Evolutionary conservation across 2,113 vertebrate genomes (phyloP).

Genomic region (Platycercus adscitus): DNA sequence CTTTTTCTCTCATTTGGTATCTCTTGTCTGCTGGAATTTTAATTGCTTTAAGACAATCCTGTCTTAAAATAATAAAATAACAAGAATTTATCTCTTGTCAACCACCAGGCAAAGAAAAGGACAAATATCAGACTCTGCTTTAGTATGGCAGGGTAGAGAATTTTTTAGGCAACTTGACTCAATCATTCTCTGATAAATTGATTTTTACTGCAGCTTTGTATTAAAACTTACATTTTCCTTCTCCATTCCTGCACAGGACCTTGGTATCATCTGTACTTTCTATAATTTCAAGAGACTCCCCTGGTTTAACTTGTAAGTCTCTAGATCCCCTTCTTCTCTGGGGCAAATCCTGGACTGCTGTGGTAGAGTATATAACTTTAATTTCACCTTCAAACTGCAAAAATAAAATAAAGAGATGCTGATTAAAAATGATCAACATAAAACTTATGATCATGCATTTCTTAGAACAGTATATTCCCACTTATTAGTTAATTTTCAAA

Average conservation of each 20-base stretch:
- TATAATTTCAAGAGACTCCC: conserved; percentile 87
- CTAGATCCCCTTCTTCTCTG: conserved; percentile 83
- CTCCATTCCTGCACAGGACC: conserved; percentile 90
- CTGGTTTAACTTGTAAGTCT: conserved; percentile 85
- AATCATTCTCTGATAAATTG: not conserved
- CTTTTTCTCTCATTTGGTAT: not conserved
- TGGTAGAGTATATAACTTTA: conserved; percentile 82
- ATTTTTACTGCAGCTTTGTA: not conserved
- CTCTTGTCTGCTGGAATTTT: not conserved
- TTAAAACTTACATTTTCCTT: conserved; percentile 89
- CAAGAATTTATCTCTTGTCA: not conserved
- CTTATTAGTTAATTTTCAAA: not conserved
- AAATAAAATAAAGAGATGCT: not conserved
- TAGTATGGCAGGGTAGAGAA: not conserved
- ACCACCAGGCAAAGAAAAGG: not conserved
- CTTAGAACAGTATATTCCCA: not conserved
- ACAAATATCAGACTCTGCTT: not conserved
- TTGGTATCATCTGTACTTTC: conserved; percentile 82
- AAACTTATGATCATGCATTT: not conserved
- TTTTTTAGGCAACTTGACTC: not conserved
- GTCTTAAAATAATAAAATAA: not conserved
- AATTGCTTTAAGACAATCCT: not conserved
- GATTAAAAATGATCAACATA: not conserved
- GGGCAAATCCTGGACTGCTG: conserved; percentile 60
- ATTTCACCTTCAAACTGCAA: conserved; percentile 91